Conservation (phyloP, 2,888 invertebrate species). For the Agrilus mali region DNA sequence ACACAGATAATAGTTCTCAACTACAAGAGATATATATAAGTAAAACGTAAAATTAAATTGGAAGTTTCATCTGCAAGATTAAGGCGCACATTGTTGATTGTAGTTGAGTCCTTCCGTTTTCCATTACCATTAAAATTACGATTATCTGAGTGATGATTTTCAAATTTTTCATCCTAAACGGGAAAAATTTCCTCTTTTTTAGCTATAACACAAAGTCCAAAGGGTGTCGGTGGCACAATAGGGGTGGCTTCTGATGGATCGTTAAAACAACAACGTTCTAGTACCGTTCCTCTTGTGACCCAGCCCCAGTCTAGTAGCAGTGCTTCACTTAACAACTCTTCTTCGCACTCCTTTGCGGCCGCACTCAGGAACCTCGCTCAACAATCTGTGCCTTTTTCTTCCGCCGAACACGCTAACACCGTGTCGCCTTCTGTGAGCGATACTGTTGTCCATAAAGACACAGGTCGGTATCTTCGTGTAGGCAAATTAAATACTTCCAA, state of each 20-base stretch:
- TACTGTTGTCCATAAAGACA: conserved; percentile 21
- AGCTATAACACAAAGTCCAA: too few relatives aligned
- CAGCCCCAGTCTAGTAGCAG: conserved; percentile 7
- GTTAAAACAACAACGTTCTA: conserved; percentile 1
- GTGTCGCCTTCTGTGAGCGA: conserved; percentile 12
- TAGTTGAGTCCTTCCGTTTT: too few relatives aligned
- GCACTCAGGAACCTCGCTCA: conserved; percentile 83
- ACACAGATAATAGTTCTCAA: too few relatives aligned
- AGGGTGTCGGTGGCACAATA: too few relatives aligned
- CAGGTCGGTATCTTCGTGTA: conserved; percentile 16
- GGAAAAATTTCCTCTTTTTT: too few relatives aligned
- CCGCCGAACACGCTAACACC: conserved; percentile 20
- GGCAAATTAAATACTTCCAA: not conserved
- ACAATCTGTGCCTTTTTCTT: conserved; percentile 64
- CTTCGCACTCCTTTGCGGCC: conserved; percentile 70
- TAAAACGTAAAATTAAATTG: too few relatives aligned
- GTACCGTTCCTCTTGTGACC: conserved; percentile 1
- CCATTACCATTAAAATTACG: too few relatives aligned
- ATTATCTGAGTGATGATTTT: too few relatives aligned
- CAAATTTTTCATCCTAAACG: too few relatives aligned
- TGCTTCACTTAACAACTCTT: not conserved
- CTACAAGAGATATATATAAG: too few relatives aligned
- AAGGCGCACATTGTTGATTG: too few relatives aligned
- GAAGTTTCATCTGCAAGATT: too few relatives aligned
- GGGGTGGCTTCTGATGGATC: not conserved